Conservation (phyloP, 2,797 vertebrate species). For the Ctenochaetus hawaiiensis region DNA sequence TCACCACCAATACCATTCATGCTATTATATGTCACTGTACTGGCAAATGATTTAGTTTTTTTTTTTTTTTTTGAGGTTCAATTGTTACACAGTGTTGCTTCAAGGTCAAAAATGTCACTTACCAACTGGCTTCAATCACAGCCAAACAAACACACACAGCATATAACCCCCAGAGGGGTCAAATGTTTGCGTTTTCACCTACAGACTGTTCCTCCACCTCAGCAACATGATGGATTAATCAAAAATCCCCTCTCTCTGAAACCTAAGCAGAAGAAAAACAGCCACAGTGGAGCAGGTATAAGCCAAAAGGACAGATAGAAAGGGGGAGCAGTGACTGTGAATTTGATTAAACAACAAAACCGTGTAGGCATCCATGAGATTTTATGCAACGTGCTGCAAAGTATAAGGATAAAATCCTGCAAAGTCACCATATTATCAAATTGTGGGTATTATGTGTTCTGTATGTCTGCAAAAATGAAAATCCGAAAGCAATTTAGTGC, state of each 20-base stretch:
- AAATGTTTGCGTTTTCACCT: conserved; percentile 29
- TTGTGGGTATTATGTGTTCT: conserved; percentile 39
- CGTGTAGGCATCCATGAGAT: conserved; percentile 23
- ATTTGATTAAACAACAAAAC: conserved; percentile 64
- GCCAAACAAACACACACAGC: neutral
- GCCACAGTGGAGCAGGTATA: conserved; percentile 2
- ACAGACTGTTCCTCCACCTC: conserved; percentile 29
- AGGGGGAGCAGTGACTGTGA: conserved; percentile 40
- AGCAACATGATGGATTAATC: conserved; percentile 51
- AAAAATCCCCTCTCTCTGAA: conserved; percentile 14
- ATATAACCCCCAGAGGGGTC: conserved; percentile 1
- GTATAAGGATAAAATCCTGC: conserved; percentile 48
- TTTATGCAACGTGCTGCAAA: conserved; percentile 17
- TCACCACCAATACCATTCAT: too few species aligned
- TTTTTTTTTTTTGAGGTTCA: too few species aligned
- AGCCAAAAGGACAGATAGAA: conserved; percentile 41
- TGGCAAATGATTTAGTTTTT: too few species aligned
- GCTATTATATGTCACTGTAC: too few species aligned
- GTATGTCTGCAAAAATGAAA: conserved; percentile 59
- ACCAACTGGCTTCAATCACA: neutral
- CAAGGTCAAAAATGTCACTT: neutral
- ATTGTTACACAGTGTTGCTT: neutral
- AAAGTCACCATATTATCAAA: conserved; percentile 65
- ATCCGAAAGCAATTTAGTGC: conserved; percentile 52
- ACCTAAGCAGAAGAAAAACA: conserved; percentile 24